These are phyloP conservation scores for Macroglossus sobrinus DNA, from an alignment of 2,113 vertebrate genomes.

Conservation along the genomic window DNA sequence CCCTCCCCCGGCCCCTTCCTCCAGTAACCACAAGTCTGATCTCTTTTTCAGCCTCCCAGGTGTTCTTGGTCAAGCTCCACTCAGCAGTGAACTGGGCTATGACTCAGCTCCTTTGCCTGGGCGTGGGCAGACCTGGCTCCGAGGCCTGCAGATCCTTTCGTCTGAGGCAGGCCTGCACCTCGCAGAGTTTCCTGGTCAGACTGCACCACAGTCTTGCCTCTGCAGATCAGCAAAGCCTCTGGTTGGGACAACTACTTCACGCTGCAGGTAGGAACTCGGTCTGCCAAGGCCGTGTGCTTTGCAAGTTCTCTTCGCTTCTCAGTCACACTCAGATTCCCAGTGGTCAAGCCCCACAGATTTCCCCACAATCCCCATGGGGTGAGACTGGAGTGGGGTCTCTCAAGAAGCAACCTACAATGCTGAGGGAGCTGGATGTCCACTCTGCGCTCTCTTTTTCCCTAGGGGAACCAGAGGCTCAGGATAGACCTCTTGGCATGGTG, in stretches of 20 bases:
- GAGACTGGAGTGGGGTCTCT: background rate
- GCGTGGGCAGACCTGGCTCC: background rate
- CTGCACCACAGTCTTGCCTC: background rate
- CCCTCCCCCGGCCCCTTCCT: background rate
- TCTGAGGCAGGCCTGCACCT: background rate
- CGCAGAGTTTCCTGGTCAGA: background rate
- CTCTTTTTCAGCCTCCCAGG: background rate
- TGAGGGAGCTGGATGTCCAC: background rate
- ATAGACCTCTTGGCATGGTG: background rate
- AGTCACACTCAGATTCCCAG: background rate
- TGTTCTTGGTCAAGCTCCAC: background rate
- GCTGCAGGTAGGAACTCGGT: background rate
- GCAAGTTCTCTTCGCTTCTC: background rate
- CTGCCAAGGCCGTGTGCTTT: background rate
- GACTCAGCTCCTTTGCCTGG: background rate
- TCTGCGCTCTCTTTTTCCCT: background rate
- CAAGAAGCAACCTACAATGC: background rate
- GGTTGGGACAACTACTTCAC: background rate
- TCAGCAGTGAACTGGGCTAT: background rate
- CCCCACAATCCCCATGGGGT: background rate
- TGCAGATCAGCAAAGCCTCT: background rate
- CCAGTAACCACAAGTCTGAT: background rate
- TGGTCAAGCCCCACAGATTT: background rate
- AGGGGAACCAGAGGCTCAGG: background rate
- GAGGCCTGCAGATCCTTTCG: background rate